phyloP scores from a whole-genome alignment of 2,113 vertebrate species.

The Phaethornis superciliosus region DNA sequence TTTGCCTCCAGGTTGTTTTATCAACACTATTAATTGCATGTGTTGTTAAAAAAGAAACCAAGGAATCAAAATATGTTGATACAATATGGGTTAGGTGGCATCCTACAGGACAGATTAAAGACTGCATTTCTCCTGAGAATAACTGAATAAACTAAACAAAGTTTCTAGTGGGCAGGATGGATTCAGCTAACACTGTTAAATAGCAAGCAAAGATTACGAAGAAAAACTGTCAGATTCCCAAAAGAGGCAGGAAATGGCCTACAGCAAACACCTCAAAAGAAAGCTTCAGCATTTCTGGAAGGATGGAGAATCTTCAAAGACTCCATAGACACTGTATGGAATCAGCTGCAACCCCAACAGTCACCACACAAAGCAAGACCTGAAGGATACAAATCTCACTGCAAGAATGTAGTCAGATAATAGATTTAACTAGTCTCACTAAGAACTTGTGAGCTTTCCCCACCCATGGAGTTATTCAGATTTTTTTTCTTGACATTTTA shows the following conservation, averaged over 20 bases:
- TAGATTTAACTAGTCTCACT: not conserved
- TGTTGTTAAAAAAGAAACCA: not conserved
- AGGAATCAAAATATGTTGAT: not conserved
- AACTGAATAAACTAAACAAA: not conserved
- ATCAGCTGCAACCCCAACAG: not conserved
- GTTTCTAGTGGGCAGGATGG: not conserved
- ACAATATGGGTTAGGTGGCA: not conserved
- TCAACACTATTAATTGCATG: not conserved
- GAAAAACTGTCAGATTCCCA: not conserved
- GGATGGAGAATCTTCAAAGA: not conserved
- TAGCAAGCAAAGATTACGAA: not conserved
- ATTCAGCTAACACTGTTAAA: not conserved
- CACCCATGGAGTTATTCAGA: fast-evolving
- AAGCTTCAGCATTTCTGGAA: not conserved
- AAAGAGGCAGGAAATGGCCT: not conserved
- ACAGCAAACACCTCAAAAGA: not conserved
- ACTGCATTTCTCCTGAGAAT: not conserved
- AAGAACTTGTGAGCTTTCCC: not conserved
- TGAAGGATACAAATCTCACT: not conserved
- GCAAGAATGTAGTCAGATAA: not conserved
- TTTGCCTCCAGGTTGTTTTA: not conserved
- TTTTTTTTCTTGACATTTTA: not conserved
- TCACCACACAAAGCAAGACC: not conserved
- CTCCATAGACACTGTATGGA: not conserved
- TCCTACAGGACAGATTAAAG: not conserved